Evolutionary conservation across 2,113 vertebrate genomes (phyloP), one percentile per base, ranked within the genome.

Genomic region (Ictalurus furcatus): DNA sequence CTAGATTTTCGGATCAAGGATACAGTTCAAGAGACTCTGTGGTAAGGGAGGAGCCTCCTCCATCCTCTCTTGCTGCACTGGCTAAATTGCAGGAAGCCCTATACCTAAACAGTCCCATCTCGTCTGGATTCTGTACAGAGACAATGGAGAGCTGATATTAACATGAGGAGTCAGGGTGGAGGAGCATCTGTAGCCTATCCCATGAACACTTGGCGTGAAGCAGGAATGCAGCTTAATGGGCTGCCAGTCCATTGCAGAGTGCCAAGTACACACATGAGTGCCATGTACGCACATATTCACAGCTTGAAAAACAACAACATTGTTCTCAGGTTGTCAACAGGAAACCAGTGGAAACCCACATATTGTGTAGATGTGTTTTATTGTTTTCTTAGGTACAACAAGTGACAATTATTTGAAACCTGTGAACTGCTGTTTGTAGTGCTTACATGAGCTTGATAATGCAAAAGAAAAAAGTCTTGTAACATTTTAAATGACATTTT

Each of bases 1-100:
- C 94, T 1, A 95, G 93, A 54, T 96, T 96, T 54, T 98, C 97
- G 0, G 98, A 99, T 93, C 98, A 98, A 88, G 98, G 97, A 69
- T 98, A 98, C 83, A 96, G 95, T 91, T 98, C 98, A 65, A 96
- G 95, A 59, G 95, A 96, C 80, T 92, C 89, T 28, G 91, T 93
- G 0, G 93, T 96, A 1, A 52, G 71, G 12, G 87, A 92, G 13
- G 85, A 89, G 25, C 61, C 89, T 65, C 69, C 89, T 91, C 44
- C 91, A 96, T 83, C 93, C 95, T 6, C 88, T 3, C 86, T 98
- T 89, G 90, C 61, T 88, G 95, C 93, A 21, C 93, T 98, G 73
- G 94, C 94, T 30, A 95, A 91, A 88, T 94, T 98, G 73, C 98
- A 99, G 90, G 94, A 94, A 71, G 93, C 94, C 69, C 97, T 90